Evolutionary conservation across 2,888 invertebrate genomes (phyloP).

Genomic region (Pristionchus japonicus): DNA sequence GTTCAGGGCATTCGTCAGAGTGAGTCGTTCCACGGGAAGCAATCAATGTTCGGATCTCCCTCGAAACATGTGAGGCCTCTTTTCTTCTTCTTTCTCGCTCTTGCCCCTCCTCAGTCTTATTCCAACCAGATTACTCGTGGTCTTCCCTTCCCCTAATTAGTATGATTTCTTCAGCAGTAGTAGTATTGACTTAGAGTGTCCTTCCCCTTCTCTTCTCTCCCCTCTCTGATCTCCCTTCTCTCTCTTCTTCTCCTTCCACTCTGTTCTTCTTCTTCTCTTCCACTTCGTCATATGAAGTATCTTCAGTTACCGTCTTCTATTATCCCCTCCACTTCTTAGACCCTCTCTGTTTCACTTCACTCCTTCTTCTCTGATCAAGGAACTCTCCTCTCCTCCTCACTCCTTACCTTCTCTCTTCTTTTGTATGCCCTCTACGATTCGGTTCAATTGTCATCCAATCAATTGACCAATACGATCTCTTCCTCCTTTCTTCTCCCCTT

Average conservation of each 20-base stretch:
- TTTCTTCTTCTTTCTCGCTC: no score
- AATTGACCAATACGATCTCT: conserved; percentile 41
- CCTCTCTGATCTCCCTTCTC: conserved; percentile 18
- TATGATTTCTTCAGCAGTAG: conserved; percentile 45
- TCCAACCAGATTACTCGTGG: neutral
- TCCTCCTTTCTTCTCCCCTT: neutral
- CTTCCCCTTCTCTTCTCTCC: conserved; percentile 14
- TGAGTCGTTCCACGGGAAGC: conserved; percentile 45
- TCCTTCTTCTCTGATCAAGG: conserved; percentile 28
- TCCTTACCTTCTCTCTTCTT: neutral
- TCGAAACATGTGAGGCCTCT: conserved; percentile 29
- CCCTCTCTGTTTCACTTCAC: conserved; percentile 29
- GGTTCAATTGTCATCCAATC: conserved; percentile 35
- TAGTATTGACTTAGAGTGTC: conserved; percentile 43
- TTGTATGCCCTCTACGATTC: conserved; percentile 21
- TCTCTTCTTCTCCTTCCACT: conserved; percentile 22
- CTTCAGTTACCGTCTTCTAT: conserved; percentile 41
- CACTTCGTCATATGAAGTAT: conserved; percentile 43
- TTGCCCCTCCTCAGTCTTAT: neutral
- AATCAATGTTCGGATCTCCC: conserved; percentile 41
- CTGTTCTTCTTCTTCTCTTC: conserved; percentile 32
- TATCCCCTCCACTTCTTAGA: conserved; percentile 36
- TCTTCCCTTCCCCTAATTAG: conserved; percentile 44
- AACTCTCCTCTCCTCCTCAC: neutral
- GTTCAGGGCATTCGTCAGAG: conserved; percentile 44